Evolutionary conservation across 53 echinoderm and acorn worm genomes (phyloP), one percentile per base, ranked within the genome.

Genomic region (Antedon mediterranea): DNA sequence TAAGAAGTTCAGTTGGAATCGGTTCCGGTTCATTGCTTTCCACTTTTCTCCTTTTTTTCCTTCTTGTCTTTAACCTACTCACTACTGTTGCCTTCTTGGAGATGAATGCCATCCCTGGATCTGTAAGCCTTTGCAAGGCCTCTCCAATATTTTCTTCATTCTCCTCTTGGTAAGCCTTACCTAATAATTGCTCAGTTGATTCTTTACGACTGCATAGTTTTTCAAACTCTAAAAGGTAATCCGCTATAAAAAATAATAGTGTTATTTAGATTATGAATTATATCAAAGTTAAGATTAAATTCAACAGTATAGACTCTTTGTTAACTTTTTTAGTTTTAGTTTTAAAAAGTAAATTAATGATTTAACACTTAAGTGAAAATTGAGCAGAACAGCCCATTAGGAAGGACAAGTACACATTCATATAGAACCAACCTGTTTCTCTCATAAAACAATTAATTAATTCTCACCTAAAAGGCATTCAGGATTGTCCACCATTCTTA

Each of bases 121-220:
- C 98, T 0, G 98, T 98, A 34, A 98, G 75, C 26, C 88, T 90
- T 72, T 98, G 98, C 9, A 98, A 73, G 14, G 98, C 98, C 43
- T 88, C 89, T 72, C 88, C 93, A 44, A 98, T 93, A 80, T 91
- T 91, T 75, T 93, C 93, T 5, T 91, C 95, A 13, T 85, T 80
- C 26, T 91, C 95, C 14, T 94, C 87, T 83, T 89, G 89, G 11
- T 88, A 85, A 34, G 82, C 78, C 77, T 85, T 92, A 32, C 95
- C 95, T 9, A 94, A 78, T 28, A 94, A 79, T 74, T 94, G 95
- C 73, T 94, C 95, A 9, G 89, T 86, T 32, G 95, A 86, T 75
- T 94, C 91, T 34, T 31, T 75, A 72, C 89, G 91, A 71, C 87
- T 83, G 34, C 80, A 84, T 43, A 94, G 85, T 32, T 89, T 85